Percentiles rank a stretch among this genome's conserved stretches.
Conservation (phyloP, 2,113 vertebrate species). For the Gasterosteus nipponicus region DNA sequence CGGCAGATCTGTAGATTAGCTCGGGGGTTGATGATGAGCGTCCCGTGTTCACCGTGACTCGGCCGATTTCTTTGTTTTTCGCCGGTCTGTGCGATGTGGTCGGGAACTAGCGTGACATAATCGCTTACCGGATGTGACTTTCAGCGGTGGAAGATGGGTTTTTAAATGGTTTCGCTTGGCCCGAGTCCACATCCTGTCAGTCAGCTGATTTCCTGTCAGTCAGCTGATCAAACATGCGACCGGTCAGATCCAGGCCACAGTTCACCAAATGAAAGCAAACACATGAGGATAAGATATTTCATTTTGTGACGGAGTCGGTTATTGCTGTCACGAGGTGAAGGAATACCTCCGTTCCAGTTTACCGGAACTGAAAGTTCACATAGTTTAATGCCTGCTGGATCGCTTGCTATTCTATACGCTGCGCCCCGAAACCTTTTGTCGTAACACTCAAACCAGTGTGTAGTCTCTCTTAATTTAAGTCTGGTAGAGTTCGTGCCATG, state of each 20-base stretch:
- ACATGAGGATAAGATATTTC: background rate
- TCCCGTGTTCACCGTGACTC: slow-evolving; percentile 14
- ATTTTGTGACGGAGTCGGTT: background rate
- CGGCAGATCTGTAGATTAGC: background rate
- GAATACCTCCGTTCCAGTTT: background rate
- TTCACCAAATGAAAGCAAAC: background rate
- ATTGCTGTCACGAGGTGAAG: background rate
- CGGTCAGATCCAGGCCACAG: background rate
- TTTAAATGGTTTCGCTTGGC: slow-evolving; percentile 23
- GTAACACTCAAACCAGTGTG: background rate
- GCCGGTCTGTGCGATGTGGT: fast-evolving
- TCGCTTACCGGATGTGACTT: background rate
- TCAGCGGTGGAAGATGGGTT: slow-evolving; percentile 1
- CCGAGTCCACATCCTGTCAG: slow-evolving; percentile 54
- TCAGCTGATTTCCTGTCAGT: slow-evolving; percentile 45
- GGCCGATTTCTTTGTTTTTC: background rate
- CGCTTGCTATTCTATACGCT: background rate
- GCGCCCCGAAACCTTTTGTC: background rate
- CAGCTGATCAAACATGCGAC: slow-evolving; percentile 51
- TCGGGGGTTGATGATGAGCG: background rate
- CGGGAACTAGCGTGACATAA: background rate
- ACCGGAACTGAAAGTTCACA: background rate
- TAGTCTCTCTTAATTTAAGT: background rate
- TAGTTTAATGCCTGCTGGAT: background rate
- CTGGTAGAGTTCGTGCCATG: background rate